Conservation (phyloP, 1,140 invertebrate species). For the Frieseomelitta varia region DNA sequence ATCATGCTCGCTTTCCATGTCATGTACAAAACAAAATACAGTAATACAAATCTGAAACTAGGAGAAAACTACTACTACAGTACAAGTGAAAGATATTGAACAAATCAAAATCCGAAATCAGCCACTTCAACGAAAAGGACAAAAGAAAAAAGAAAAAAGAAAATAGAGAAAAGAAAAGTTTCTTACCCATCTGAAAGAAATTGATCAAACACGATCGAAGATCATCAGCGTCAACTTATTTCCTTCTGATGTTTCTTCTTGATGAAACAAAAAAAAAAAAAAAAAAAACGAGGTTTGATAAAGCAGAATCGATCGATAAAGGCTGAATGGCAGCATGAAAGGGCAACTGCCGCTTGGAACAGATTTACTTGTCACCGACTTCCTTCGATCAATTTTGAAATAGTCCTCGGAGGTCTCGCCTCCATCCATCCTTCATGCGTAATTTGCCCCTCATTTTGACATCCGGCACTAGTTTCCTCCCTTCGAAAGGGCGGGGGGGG, state of each 20-base stretch:
- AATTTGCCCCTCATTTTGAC: conserved; percentile 42
- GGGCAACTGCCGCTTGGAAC: background rate
- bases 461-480: conserved; percentile 38
- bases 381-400: conserved; percentile 16
- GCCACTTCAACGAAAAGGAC: background rate
- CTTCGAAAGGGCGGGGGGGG: background rate
- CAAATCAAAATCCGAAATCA: background rate
- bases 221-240: background rate
- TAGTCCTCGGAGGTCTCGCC: background rate
- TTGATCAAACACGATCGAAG: background rate
- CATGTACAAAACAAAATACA: background rate
- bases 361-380: background rate
- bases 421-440: conserved; percentile 32
- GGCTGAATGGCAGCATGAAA: no score
- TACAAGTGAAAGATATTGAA: background rate
- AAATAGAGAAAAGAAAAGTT: no score
- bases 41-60: background rate
- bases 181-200: background rate
- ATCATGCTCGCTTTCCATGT: background rate
- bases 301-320: background rate
- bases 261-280: no score
- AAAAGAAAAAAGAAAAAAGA: no score
- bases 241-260: background rate
- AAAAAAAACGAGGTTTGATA: background rate
- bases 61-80: no score